Evolutionary conservation across 2,888 invertebrate species (phyloP).

Genomic region (Drosophila infuscata): DNA sequence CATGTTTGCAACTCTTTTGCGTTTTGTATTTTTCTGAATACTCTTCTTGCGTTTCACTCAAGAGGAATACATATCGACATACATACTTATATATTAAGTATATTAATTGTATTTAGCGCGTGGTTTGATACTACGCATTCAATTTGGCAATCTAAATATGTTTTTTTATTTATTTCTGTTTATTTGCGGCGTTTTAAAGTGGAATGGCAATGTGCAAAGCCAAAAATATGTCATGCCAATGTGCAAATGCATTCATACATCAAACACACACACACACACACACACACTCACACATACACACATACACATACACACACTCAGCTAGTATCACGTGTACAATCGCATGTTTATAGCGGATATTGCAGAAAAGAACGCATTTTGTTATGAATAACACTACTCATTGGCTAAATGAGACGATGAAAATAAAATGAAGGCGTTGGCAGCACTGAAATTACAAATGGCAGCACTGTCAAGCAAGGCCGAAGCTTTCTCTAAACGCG

Average conservation of each 20-base stretch:
- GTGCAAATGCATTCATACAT: conserved; percentile 35
- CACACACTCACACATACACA: neutral
- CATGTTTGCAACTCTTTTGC: neutral
- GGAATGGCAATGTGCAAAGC: conserved; percentile 46
- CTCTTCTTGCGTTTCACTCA: neutral
- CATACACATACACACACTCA: neutral
- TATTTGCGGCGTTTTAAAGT: conserved; percentile 48
- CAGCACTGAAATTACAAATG: conserved; percentile 42
- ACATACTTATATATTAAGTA: neutral
- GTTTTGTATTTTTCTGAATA: neutral
- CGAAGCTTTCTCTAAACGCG: conserved; percentile 41
- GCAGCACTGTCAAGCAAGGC: conserved; percentile 46
- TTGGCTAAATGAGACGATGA: conserved; percentile 8
- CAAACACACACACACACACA: conserved; percentile 8
- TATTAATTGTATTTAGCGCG: conserved; percentile 37
- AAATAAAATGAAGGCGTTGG: conserved; percentile 21
- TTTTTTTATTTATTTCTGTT: conserved; percentile 52
- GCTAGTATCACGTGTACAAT: conserved; percentile 45
- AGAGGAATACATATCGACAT: neutral
- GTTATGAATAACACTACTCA: conserved; percentile 41
- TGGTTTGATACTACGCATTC: conserved; percentile 70
- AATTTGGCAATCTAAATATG: conserved; percentile 53
- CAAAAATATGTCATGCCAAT: conserved; percentile 60
- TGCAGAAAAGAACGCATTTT: conserved; percentile 20
- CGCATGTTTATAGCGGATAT: conserved; percentile 38